phyloP scores from a whole-genome alignment of 1,140 invertebrate genomes.

The Conopomorpha cramerella region DNA sequence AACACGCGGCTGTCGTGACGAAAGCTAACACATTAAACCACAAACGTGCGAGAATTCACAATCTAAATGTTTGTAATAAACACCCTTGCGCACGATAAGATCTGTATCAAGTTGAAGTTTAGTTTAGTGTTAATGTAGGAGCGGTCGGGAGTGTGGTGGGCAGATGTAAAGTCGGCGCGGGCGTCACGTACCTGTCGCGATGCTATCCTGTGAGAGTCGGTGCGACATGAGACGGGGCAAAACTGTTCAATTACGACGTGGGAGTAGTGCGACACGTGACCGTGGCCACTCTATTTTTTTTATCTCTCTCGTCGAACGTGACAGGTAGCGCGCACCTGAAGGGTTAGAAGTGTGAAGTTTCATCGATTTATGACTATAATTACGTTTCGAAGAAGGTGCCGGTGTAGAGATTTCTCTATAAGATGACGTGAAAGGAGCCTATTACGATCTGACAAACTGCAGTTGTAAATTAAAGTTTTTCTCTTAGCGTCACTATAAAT shows the following conservation, averaged over 20 bases:
- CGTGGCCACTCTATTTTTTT: no score
- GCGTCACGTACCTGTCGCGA: slow-evolving; percentile 38
- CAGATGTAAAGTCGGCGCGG: slow-evolving; percentile 15
- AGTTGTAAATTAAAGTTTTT: no score
- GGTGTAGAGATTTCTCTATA: no score
- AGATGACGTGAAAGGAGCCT: no score
- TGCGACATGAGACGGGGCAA: slow-evolving; percentile 43
- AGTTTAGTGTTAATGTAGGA: slow-evolving; percentile 3
- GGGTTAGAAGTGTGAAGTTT: no score
- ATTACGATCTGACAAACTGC: no score
- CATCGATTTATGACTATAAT: no score
- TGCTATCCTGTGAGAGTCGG: slow-evolving; percentile 39
- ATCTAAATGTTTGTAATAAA: slow-evolving; percentile 19
- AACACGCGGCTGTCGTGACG: slow-evolving; percentile 13
- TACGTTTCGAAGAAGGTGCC: no score
- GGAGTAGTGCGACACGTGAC: slow-evolving; percentile 49
- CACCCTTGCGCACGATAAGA: slow-evolving; percentile 17
- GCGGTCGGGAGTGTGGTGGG: slow-evolving; percentile 1
- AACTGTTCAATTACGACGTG: slow-evolving; percentile 58
- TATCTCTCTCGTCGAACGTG: no score
- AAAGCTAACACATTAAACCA: slow-evolving; percentile 18
- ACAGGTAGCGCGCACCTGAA: no score
- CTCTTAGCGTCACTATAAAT: no score
- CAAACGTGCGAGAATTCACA: slow-evolving; percentile 21
- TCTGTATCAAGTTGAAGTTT: no score